These are phyloP conservation scores for Cosmopolites sordidus DNA, from an alignment of 2,888 invertebrate species.

Conservation along the genomic window DNA sequence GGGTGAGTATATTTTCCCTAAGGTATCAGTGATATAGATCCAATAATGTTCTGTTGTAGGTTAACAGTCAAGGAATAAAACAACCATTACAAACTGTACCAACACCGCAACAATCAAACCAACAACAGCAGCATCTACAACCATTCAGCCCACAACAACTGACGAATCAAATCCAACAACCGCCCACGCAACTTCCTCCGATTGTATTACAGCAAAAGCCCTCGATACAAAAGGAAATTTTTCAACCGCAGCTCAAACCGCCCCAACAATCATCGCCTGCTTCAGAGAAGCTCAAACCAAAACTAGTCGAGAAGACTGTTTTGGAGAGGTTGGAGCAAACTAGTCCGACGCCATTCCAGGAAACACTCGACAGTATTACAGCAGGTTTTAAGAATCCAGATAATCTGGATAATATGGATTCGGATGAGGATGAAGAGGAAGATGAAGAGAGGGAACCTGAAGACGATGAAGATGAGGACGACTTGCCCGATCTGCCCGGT, in stretches of 20 bases:
- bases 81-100: slow-evolving; percentile 22
- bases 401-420: slow-evolving; percentile 31
- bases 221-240: slow-evolving; percentile 14
- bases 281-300: slow-evolving; percentile 13
- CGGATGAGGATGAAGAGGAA: slow-evolving; percentile 34
- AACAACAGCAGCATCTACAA: slow-evolving; percentile 24
- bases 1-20: slow-evolving; percentile 29
- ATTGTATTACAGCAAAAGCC: slow-evolving; percentile 7
- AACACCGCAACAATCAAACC: slow-evolving; percentile 12
- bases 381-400: slow-evolving; percentile 41
- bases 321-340: slow-evolving; percentile 45
- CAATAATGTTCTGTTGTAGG: slow-evolving; percentile 8
- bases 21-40: too few species aligned
- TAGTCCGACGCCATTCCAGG: slow-evolving; percentile 45
- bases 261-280: not conserved
- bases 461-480: slow-evolving; percentile 25
- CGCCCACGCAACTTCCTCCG: not conserved
- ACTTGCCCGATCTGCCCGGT: slow-evolving; percentile 12
- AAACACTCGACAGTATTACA: slow-evolving; percentile 46
- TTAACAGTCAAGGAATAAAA: slow-evolving; percentile 21
- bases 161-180: slow-evolving; percentile 4
- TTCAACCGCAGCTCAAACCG: slow-evolving; percentile 11
- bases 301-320: slow-evolving; percentile 33
- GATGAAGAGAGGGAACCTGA: slow-evolving; percentile 28
- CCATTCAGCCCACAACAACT: slow-evolving; percentile 15